Evolutionary conservation across 2,113 vertebrate genomes (phyloP).

Genomic region (Burhinus oedicnemus): DNA sequence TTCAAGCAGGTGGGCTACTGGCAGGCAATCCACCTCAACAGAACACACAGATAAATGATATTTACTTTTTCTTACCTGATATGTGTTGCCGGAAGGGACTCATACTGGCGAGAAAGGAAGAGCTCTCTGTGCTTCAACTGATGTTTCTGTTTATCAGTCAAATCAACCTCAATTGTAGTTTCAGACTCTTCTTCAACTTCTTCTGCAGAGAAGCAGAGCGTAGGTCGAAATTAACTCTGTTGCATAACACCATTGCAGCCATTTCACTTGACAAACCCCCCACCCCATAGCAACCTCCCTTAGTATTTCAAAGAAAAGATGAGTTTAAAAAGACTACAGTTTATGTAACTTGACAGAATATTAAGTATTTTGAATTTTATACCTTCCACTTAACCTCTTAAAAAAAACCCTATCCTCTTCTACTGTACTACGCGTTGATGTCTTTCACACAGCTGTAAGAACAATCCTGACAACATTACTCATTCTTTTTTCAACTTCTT

Average conservation of each 20-base stretch:
- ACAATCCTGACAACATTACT: background rate
- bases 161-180: conserved; percentile 86
- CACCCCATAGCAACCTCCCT: conserved; percentile 29
- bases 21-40: background rate
- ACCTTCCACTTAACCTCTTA: background rate
- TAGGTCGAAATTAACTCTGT: conserved; percentile 54
- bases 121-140: conserved; percentile 96
- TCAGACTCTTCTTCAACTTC: conserved; percentile 97
- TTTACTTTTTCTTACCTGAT: conserved; percentile 83
- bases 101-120: conserved; percentile 95
- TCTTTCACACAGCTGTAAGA: background rate
- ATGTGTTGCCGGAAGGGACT: conserved; percentile 93
- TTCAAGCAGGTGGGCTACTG: background rate
- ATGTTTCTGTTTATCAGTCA: conserved; percentile 97
- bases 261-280: conserved; percentile 22
- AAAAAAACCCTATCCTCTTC: background rate
- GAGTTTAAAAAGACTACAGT: conserved; percentile 26
- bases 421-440: background rate
- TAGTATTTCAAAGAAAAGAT: conserved; percentile 5
- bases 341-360: conserved; percentile 48
- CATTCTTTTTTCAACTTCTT: background rate
- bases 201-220: conserved; percentile 81
- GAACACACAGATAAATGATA: background rate
- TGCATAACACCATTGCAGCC: conserved; percentile 39
- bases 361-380: conserved; percentile 22